A percentile compares a stretch with the other conserved stretches of the same genome.
Conservation (phyloP, 2,797 vertebrate species). For the Dermochelys coriacea region DNA sequence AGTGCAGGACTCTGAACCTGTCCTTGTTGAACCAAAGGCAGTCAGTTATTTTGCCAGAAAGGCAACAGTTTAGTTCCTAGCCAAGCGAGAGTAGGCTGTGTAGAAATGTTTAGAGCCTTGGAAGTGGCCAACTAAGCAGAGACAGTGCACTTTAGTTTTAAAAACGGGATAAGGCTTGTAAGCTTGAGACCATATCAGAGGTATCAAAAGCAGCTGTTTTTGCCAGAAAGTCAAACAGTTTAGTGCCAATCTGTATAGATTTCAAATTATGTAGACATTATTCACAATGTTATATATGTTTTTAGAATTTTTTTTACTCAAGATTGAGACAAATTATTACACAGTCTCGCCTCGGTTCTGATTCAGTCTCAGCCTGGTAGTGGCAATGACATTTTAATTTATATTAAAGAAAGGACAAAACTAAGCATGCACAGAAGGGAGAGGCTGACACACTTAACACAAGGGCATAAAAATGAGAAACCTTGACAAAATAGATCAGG, state of each 20-base stretch:
- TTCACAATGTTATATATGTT: neutral
- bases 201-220: neutral
- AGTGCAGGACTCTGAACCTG: too few relatives aligned
- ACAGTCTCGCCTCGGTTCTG: neutral
- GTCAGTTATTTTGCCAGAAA: fast-evolving
- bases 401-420: neutral
- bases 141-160: neutral
- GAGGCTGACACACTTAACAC: neutral
- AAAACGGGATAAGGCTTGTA: neutral
- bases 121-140: neutral
- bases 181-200: fast-evolving
- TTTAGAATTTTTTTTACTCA: neutral
- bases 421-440: neutral
- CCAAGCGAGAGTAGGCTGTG: neutral
- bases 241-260: neutral
- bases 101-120: neutral
- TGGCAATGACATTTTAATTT: neutral
- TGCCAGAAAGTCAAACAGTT: neutral
- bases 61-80: neutral
- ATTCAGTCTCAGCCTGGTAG: neutral
- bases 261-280: neutral
- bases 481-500: neutral
- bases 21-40: neutral
- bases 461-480: slow-evolving; percentile 3
- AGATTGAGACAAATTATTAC: neutral